Conservation (phyloP, 2,113 vertebrate species). For the Apodemus sylvaticus region DNA sequence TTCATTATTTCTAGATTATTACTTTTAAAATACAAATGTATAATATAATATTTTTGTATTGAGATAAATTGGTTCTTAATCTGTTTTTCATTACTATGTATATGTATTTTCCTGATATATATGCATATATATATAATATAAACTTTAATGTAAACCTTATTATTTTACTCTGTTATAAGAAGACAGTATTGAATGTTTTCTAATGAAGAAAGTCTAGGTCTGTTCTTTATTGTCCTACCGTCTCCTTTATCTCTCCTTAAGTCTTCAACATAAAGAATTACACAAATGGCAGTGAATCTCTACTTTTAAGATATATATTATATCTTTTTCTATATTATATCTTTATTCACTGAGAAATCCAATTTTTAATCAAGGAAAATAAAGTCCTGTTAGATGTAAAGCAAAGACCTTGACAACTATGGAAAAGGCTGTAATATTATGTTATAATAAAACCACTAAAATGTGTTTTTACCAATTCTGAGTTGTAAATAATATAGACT, state of each 20-base stretch:
- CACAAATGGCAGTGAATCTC: neutral
- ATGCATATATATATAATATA: neutral
- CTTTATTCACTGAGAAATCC: neutral
- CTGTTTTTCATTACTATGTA: neutral
- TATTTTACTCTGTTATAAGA: neutral
- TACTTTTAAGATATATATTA: neutral
- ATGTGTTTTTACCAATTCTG: neutral
- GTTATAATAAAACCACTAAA: neutral
- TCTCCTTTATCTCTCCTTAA: neutral
- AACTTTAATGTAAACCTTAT: neutral
- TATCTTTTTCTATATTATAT: fast-evolving
- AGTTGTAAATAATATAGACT: neutral
- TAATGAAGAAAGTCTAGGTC: neutral
- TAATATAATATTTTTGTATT: neutral
- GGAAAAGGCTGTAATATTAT: neutral
- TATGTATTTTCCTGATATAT: neutral
- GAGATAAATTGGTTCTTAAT: neutral
- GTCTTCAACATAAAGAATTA: neutral
- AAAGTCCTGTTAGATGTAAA: neutral
- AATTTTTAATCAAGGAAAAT: neutral
- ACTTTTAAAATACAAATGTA: neutral
- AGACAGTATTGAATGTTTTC: neutral
- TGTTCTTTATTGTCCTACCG: neutral
- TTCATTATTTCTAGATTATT: neutral
- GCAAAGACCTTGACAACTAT: neutral